A percentile compares a stretch with the other conserved stretches of the same genome.
Evolutionary conservation across 2,113 vertebrate genomes (phyloP).

Genomic region (Petrocephalus microphthalmus): DNA sequence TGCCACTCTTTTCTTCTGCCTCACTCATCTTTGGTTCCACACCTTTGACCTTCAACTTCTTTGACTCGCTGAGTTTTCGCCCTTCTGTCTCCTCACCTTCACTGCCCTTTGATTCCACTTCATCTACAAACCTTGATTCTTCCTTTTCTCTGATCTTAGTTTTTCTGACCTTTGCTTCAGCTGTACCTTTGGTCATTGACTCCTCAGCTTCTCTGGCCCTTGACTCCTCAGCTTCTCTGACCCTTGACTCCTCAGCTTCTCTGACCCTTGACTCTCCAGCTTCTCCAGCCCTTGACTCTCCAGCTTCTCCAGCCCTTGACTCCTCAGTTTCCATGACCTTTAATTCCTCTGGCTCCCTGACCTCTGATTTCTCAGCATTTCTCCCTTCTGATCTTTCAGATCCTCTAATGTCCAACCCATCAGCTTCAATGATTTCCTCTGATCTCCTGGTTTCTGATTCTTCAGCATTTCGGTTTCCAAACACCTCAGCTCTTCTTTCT

Average conservation of each 20-base stretch:
- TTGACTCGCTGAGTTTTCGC: not conserved
- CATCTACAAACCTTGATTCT: not conserved
- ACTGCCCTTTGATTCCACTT: not conserved
- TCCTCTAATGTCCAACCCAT: not conserved
- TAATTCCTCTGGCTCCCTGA: not conserved
- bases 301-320: not conserved
- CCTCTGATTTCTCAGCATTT: not conserved
- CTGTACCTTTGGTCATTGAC: not conserved
- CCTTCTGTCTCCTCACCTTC: not conserved
- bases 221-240: not conserved
- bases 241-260: not conserved
- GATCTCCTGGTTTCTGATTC: not conserved
- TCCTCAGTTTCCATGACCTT: not conserved
- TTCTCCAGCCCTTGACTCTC: not conserved
- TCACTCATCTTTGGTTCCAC: not conserved
- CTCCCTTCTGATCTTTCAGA: constrained; percentile 1
- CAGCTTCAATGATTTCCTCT: not conserved
- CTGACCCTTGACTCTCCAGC: not conserved
- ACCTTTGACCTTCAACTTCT: not conserved
- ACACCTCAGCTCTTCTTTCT: constrained; percentile 26
- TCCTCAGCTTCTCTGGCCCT: not conserved
- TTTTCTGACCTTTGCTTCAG: not conserved
- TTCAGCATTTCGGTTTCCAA: constrained; percentile 2
- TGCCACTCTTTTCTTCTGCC: not conserved
- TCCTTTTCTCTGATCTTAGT: not conserved